Evolutionary conservation across 2,888 invertebrate species (phyloP).

Genomic region (Lottia gigantea): DNA sequence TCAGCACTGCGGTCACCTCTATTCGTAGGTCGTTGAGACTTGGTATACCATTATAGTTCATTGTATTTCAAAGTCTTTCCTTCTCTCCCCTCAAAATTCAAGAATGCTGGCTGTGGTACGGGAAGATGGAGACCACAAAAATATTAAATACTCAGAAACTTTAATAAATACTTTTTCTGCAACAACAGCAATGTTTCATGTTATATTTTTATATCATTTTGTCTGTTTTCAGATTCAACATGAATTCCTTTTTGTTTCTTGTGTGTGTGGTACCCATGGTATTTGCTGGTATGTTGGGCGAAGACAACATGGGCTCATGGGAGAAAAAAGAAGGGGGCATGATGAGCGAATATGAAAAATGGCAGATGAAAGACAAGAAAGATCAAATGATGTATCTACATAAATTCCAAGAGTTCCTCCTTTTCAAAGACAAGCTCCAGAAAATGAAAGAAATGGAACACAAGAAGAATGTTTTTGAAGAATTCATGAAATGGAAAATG

Average conservation of each 20-base stretch:
- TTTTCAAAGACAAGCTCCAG: conserved; percentile 11
- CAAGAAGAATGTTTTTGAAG: conserved; percentile 12
- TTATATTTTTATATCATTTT: no score
- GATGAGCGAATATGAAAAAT: conserved; percentile 1
- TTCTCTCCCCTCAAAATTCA: no score
- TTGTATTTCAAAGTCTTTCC: no score
- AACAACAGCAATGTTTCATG: no score
- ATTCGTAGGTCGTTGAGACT: no score
- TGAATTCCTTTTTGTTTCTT: not conserved
- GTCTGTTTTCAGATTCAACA: not conserved
- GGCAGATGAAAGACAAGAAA: conserved; percentile 7
- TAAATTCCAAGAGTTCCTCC: conserved; percentile 9
- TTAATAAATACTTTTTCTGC: no score
- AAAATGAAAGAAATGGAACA: conserved; percentile 15
- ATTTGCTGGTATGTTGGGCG: not conserved
- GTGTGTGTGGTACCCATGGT: not conserved
- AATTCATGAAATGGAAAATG: conserved; percentile 5
- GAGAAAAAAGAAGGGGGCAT: not conserved
- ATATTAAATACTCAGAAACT: no score
- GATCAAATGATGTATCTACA: not conserved
- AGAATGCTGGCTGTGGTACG: no score
- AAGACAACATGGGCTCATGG: not conserved
- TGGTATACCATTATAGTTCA: no score
- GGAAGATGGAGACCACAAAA: no score
- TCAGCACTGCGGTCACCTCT: no score